A percentile compares a stretch with the other conserved stretches of the same genome.
phyloP scores from a whole-genome alignment of 1,140 invertebrate genomes.

The Hylaeus volcanicus region DNA sequence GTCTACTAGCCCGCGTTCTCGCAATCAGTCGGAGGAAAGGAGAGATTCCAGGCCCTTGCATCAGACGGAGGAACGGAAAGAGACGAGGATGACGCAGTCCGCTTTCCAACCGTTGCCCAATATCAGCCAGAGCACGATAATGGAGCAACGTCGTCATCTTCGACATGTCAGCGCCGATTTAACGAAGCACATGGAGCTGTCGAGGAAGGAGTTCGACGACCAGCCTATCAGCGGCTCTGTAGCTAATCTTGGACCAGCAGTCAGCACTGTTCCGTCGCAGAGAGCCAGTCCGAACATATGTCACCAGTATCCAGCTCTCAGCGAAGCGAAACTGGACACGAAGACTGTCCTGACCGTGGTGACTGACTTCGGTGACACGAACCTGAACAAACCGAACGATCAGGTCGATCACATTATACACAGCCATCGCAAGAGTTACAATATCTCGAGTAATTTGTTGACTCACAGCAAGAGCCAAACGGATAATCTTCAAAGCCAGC shows the following conservation, averaged over 20 bases:
- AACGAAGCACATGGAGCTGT: constrained; percentile 77
- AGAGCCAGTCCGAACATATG: constrained; percentile 76
- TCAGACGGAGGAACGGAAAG: constrained; percentile 68
- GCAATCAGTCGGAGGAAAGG: constrained; percentile 76
- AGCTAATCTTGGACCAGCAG: constrained; percentile 71
- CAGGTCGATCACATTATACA: constrained; percentile 79
- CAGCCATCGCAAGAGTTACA: constrained; percentile 76
- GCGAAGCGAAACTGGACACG: constrained; percentile 74
- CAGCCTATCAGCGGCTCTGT: constrained; percentile 77
- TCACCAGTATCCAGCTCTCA: constrained; percentile 75
- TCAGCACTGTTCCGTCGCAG: constrained; percentile 67
- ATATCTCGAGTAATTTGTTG: constrained; percentile 59
- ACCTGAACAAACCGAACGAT: constrained; percentile 67
- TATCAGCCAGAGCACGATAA: constrained; percentile 77
- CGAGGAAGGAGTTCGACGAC: constrained; percentile 78
- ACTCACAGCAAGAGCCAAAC: constrained; percentile 73
- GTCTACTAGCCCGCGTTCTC: constrained; percentile 73
- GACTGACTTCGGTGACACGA: constrained; percentile 73
- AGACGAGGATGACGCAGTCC: constrained; percentile 70
- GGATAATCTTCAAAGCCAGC: constrained; percentile 67
- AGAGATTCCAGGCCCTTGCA: constrained; percentile 59
- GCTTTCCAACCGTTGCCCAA: constrained; percentile 78
- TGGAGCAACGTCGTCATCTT: constrained; percentile 78
- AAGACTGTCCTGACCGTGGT: constrained; percentile 73
- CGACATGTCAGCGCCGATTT: constrained; percentile 79